Evolutionary conservation across 2,113 vertebrate species (phyloP).

Genomic region (Cyprinodon brontotheroides): DNA sequence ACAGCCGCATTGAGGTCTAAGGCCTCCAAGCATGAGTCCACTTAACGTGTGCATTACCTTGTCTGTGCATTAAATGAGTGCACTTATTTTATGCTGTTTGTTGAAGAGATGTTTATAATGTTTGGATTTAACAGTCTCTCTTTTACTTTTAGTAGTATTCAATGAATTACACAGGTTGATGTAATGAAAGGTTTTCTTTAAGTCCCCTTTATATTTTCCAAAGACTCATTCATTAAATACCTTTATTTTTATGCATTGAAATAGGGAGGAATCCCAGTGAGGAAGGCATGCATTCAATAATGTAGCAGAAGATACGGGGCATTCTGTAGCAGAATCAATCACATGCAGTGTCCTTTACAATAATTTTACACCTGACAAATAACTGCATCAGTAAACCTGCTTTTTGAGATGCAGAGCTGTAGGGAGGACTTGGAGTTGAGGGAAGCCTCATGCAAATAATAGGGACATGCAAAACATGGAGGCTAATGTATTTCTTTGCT

Average conservation of each 20-base stretch:
- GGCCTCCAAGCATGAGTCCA: too few species aligned
- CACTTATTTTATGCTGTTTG: too few species aligned
- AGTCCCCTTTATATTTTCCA: background rate
- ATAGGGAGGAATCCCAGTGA: background rate
- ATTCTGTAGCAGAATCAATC: too few species aligned
- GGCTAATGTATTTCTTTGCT: background rate
- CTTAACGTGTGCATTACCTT: too few species aligned
- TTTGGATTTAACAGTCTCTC: too few species aligned
- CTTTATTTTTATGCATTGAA: background rate
- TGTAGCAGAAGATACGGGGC: too few species aligned
- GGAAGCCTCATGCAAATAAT: constrained; percentile 35
- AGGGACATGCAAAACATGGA: constrained; percentile 12
- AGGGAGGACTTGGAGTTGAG: constrained; percentile 11
- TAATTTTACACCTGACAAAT: background rate
- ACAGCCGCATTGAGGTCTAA: too few species aligned
- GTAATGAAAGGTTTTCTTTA: background rate
- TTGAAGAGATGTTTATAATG: too few species aligned
- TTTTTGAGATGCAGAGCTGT: constrained; percentile 5
- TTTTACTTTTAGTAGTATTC: too few species aligned
- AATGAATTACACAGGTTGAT: background rate
- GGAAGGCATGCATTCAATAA: background rate
- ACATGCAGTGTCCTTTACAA: background rate
- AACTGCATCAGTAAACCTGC: background rate
- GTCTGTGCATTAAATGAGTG: too few species aligned
- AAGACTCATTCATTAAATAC: background rate